Evolutionary conservation across 2,113 vertebrate genomes (phyloP), one percentile per base, ranked within the genome.

Genomic region (Brachyhypopomus gauderio): DNA sequence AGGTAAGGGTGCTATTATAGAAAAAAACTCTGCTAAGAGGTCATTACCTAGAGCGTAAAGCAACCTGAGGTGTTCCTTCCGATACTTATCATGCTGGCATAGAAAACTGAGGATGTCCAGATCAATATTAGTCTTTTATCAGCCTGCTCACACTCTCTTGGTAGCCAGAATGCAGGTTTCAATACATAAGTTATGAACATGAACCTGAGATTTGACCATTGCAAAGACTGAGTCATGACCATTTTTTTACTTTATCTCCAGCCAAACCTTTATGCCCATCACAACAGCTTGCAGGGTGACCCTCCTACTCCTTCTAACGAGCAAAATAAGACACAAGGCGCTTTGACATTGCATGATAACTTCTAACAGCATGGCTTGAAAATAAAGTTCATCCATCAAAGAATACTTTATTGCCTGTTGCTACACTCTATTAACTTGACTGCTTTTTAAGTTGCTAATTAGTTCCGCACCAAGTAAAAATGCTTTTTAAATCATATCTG

Each of bases 371-470:
- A 72, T 59, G 58, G 62, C 79, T 72, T 81, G 62, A 22, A 67
- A 72, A 48, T 58, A 75, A 14, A 64, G 62, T 81, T 81, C 62
- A 75, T 48, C 66, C 79, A 75, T 81, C 48, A 60, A 75, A 67
- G 52, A 75, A 75, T 81, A 58, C 79, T 52, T 74, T 41, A 63
- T 63, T 81, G 62, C 72, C 55, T 81, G 69, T 81, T 81, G 79
- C 48, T 52, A 67, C 63, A 72, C 62, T 74, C 79, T 55, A 67
- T 75, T 81, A 81, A 69, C 79, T 67, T 81, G 79, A 81, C 62
- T 67, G 66, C 58, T 63, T 27, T 66, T 20, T 67, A 63, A 63
- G 22, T 22, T n/a, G 20, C n/a, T 60, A 60, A 63, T 52, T 52
- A 52, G 12, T 52, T 8, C 12, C 14, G 45, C 12, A 52, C 9